phyloP scores from a whole-genome alignment of 2,113 vertebrate genomes.

The Anarrhichthys ocellatus region DNA sequence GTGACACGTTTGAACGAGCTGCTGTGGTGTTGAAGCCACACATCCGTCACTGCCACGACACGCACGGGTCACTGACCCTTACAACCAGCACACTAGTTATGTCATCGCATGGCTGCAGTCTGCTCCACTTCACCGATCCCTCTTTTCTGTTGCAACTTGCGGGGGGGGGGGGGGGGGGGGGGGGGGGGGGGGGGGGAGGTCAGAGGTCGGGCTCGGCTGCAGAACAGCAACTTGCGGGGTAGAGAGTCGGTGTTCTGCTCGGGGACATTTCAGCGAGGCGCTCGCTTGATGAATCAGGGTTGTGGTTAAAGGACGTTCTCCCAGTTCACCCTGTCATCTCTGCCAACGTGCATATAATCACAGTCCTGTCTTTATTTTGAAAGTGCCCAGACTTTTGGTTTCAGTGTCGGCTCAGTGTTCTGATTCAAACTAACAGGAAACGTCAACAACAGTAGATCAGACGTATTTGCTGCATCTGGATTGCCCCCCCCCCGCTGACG shows the following conservation, averaged over 20 bases:
- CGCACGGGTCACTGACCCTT: neutral
- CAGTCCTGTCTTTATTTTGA: neutral
- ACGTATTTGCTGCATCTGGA: neutral
- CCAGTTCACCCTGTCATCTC: neutral
- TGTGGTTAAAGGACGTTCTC: conserved; percentile 12
- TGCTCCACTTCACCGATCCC: conserved; percentile 6
- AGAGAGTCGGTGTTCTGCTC: neutral
- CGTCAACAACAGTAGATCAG: neutral
- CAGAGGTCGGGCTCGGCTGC: conserved; percentile 36
- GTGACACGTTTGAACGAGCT: neutral
- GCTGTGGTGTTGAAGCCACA: neutral
- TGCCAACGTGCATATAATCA: neutral
- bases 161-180: neutral
- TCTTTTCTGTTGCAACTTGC: neutral
- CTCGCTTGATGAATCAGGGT: conserved; percentile 9
- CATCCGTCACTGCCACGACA: neutral
- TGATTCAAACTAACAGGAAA: neutral
- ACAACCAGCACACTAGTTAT: neutral
- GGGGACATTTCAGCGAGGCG: neutral
- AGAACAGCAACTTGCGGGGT: conserved; percentile 10
- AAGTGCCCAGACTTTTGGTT: neutral
- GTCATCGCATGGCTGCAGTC: conserved; percentile 9
- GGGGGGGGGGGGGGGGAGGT: no score
- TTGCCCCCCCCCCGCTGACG: conserved; percentile 17
- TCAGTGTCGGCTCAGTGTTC: neutral